These are phyloP conservation scores for Chelon labrosus DNA, from an alignment of 2,797 vertebrate species.

Conservation along the genomic window DNA sequence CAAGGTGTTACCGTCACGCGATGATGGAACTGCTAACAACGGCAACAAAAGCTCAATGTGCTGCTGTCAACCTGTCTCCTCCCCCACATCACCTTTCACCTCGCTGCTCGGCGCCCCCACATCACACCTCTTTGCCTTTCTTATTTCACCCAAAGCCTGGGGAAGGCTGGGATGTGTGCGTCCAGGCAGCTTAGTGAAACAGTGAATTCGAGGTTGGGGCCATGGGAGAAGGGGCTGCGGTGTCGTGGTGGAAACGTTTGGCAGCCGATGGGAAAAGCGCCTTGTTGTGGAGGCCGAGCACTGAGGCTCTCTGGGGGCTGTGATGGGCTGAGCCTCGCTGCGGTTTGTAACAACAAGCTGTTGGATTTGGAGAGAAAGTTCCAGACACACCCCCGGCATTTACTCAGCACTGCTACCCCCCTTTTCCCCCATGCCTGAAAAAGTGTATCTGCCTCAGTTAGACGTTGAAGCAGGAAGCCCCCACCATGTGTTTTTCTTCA, in stretches of 20 bases:
- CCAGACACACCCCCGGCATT: slow-evolving; percentile 66
- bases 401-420: slow-evolving; percentile 32
- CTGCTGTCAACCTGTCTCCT: slow-evolving; percentile 72
- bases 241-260: slow-evolving; percentile 49
- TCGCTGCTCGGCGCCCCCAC: slow-evolving; percentile 11
- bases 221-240: slow-evolving; percentile 36
- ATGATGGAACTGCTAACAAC: slow-evolving; percentile 59
- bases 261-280: slow-evolving; percentile 57
- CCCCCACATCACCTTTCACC: slow-evolving; percentile 71
- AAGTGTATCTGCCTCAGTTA: slow-evolving; percentile 51
- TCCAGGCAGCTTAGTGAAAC: slow-evolving; percentile 32
- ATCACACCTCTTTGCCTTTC: slow-evolving; percentile 53
- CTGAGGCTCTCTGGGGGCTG: slow-evolving; percentile 55
- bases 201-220: slow-evolving; percentile 46
- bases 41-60: slow-evolving; percentile 74
- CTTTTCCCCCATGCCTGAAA: slow-evolving; percentile 34
- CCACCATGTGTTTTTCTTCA: slow-evolving; percentile 49
- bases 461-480: slow-evolving; percentile 58
- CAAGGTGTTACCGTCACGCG: slow-evolving; percentile 51
- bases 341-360: slow-evolving; percentile 78
- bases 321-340: slow-evolving; percentile 60
- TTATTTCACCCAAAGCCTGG: slow-evolving; percentile 20
- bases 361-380: slow-evolving; percentile 77
- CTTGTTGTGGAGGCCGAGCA: slow-evolving; percentile 52
- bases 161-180: slow-evolving; percentile 22